phyloP scores from a whole-genome alignment of 2,113 vertebrate species.

The Dromaius novaehollandiae region DNA sequence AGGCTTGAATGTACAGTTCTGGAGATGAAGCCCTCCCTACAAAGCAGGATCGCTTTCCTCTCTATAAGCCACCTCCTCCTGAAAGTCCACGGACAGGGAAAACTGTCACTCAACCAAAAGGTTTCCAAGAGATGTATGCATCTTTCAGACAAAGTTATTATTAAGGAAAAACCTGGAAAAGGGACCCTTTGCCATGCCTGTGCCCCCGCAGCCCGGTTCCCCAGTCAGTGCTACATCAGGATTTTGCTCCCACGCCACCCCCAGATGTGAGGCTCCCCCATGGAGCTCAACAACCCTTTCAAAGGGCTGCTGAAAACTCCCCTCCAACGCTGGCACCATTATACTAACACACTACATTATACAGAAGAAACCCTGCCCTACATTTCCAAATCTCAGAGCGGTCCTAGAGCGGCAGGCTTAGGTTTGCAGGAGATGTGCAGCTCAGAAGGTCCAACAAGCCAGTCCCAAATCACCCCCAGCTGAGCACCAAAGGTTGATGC shows the following conservation, averaged over 20 bases:
- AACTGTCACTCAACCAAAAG: neutral
- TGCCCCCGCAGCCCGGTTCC: neutral
- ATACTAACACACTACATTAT: neutral
- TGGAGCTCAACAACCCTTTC: neutral
- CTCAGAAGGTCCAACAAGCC: neutral
- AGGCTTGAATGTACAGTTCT: neutral
- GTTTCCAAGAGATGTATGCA: neutral
- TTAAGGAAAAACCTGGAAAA: neutral
- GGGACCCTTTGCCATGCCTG: neutral
- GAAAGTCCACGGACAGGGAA: neutral
- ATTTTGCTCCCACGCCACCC: neutral
- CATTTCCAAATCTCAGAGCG: neutral
- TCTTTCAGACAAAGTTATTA: no score
- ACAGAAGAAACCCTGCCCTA: neutral
- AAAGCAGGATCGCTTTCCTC: neutral
- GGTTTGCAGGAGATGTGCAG: neutral
- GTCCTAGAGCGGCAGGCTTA: neutral
- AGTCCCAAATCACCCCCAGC: neutral
- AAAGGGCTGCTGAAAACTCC: neutral
- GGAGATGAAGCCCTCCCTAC: neutral
- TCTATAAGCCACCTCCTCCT: neutral
- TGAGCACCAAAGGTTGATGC: neutral
- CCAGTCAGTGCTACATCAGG: neutral
- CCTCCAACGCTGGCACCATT: rapidly evolving
- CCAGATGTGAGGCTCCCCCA: neutral